Base-by-base conservation (phyloP, 2,888 invertebrate species). In the Scrobipalpa costella region DNA sequence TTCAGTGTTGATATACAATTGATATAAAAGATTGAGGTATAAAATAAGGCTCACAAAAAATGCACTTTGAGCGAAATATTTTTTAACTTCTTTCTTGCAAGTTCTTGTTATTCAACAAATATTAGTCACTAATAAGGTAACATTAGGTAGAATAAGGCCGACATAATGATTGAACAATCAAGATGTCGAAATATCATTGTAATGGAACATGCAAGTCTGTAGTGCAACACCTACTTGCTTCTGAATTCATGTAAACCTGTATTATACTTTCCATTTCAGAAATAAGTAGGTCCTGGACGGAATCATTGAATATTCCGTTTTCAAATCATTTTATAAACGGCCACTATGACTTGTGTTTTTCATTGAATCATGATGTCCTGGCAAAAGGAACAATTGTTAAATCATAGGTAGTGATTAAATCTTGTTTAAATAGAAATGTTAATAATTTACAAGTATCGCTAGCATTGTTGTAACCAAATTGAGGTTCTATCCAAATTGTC, bases 41-140 rank as follows among this genome's bases (percentile, higher is more conserved):
- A 65, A 69, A 67, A 69, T 64, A 55, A 64, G 47, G 55, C 73
- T 72, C 69, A 67, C 67, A 67, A 67, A 74, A 69, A 66, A 73
- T 73, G 81, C 84, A 84, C 80, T 74, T 74, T 76, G 74, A 80
- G 81, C 81, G 82, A 80, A 84, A 81, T 84, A 83, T 86, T 84
- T 78, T 80, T 72, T 67, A 77, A 80, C 71, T 72, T 55, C 76
- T 74, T 75, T 77, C 74, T 61, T 61, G 40, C 74, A 76, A 75
- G 71, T 80, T 83, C 75, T 78, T 80, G 73, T 76, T 79, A 78
- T 77, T 79, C 76, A 78, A 81, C 76, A 79, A 74, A 78, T 73
- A 73, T 77, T 76, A 77, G 78, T 78, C 78, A 76, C 69, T 75
- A 71, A 69, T 73, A 72, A 69, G 68, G 66, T 71, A 67, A 71